phyloP scores from a whole-genome alignment of 2,113 vertebrate genomes.

The Rissa tridactyla region DNA sequence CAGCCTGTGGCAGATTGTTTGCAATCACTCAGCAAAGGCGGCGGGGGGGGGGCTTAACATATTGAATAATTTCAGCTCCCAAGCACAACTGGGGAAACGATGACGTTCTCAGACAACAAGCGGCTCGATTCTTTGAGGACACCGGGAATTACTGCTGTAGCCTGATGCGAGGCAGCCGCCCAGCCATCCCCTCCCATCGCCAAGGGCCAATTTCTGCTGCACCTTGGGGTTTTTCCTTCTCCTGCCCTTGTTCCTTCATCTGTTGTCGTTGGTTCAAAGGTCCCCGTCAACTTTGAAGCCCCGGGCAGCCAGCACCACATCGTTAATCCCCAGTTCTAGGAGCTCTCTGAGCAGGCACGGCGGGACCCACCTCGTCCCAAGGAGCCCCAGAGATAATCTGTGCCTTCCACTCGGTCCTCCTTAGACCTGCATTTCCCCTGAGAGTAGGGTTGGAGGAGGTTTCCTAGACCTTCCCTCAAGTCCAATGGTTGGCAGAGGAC shows the following conservation, averaged over 20 bases:
- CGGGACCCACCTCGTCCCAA: accelerated
- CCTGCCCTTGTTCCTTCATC: not conserved
- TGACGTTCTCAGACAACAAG: not conserved
- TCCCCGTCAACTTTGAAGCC: not conserved
- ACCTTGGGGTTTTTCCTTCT: not conserved
- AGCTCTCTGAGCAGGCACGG: not conserved
- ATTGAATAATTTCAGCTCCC: not conserved
- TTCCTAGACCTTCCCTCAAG: not conserved
- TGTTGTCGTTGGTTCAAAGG: not conserved
- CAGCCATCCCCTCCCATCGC: not conserved
- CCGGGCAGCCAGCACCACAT: not conserved
- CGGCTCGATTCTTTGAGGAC: not conserved
- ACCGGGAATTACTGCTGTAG: not conserved
- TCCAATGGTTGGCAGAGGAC: not conserved
- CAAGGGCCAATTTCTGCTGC: not conserved
- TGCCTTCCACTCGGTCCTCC: accelerated
- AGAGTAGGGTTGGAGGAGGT: not conserved
- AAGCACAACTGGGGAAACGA: not conserved
- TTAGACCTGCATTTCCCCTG: not conserved
- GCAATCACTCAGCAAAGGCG: not conserved
- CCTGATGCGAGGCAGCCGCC: not conserved
- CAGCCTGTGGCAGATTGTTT: not conserved
- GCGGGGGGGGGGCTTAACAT: accelerated
- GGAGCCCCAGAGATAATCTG: not conserved
- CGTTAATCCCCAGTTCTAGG: not conserved